A percentile compares a stretch with the other conserved stretches of the same genome.
These are phyloP conservation scores for Edolisoma coerulescens DNA, from an alignment of 2,113 vertebrate species.

Conservation along the genomic window DNA sequence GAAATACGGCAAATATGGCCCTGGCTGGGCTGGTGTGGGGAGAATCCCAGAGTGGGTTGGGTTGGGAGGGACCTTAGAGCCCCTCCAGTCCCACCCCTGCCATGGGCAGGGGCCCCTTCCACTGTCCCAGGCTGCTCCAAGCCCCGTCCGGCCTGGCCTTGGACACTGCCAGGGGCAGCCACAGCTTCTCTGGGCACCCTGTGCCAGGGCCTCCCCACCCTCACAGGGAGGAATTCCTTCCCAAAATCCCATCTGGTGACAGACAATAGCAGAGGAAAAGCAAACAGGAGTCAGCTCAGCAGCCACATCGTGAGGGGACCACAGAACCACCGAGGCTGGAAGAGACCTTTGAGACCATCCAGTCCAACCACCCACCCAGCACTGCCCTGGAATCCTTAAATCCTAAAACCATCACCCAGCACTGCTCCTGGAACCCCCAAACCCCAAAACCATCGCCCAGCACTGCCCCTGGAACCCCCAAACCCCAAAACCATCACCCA, in stretches of 20 bases:
- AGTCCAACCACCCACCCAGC: neutral
- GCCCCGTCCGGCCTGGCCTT: neutral
- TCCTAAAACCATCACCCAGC: neutral
- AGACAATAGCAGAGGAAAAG: accelerated
- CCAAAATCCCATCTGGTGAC: neutral
- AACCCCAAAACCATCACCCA: neutral
- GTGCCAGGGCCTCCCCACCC: neutral
- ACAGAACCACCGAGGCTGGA: neutral
- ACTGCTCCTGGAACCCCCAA: too few relatives aligned
- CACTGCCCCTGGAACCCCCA: accelerated
- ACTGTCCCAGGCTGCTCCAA: neutral
- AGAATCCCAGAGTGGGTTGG: neutral
- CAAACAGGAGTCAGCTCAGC: neutral
- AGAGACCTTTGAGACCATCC: too few relatives aligned
- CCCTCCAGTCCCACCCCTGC: accelerated
- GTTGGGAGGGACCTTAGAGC: neutral
- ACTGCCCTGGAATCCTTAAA: accelerated
- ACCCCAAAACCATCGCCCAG: neutral
- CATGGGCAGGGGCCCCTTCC: neutral
- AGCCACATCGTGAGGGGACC: accelerated
- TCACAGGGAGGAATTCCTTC: accelerated
- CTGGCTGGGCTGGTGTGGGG: neutral
- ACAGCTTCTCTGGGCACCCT: neutral
- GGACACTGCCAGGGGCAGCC: neutral
- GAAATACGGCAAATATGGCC: neutral